Evolutionary conservation across 2,113 vertebrate genomes (phyloP), one percentile per base, ranked within the genome.

Genomic region (Cebidichthys violaceus): DNA sequence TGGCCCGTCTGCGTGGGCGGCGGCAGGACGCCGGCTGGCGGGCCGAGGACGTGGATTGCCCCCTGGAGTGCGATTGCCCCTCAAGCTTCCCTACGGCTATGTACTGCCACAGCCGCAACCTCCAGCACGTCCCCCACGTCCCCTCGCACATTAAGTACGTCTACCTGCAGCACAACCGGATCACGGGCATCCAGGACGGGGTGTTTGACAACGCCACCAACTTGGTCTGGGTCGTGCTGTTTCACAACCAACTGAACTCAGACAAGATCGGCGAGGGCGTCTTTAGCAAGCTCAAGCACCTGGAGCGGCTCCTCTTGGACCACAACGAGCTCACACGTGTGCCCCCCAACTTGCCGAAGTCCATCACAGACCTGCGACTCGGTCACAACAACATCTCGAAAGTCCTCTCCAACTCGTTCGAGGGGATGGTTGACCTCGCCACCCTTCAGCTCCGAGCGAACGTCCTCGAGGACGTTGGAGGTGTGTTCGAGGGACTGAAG

Each of bases 11-110:
- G n/a, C 79, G 86, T 45, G 77, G 84, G 45, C 82, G 77, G 3
- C 31, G 79, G 43, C 75, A 70, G n/a, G 59, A 81, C 1, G 24
- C 83, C 62, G 0, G 43, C 70, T 84, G 70, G 90, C 86, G 41
- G 59, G 73, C 71, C 2, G 76, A 59, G 11, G 79, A 61, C 2
- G 57, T 50, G 59, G 94, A 98, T 83, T 99, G 97, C 90, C 96
- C 97, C 1, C 95, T 97, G 87, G 98, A 99, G 88, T 99, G 98
- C 9, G 96, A 96, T 73, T 99, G 98, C 83, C 98, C 97, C 10
- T 52, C 92, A 6, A 88, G 68, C 61, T 99, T 97, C 70, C 97
- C 97, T 37, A 90, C 92, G 0, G 98, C 97, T 62, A 99, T 99
- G 98, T 99, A 98, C 88, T 99, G 98, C 67, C 95, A 98, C 73